phyloP scores from a whole-genome alignment of 1,140 invertebrate species.

The Rhynchophorus ferrugineus region DNA sequence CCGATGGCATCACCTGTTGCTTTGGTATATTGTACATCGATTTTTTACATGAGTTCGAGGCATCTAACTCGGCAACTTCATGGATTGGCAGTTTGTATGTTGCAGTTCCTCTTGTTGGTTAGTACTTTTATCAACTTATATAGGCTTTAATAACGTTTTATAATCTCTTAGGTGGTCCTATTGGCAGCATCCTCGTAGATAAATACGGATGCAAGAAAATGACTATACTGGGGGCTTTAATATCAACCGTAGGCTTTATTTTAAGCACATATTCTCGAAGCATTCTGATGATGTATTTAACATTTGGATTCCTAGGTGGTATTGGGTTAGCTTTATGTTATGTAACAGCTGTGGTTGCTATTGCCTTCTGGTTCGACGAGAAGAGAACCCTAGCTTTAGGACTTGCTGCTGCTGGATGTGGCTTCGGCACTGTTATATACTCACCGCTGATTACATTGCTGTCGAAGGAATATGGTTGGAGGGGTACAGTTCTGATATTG shows the following conservation, averaged over 20 bases:
- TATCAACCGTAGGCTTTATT: constrained; percentile 72
- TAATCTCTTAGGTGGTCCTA: constrained; percentile 57
- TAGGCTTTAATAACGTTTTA: too few species aligned
- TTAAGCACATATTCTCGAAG: constrained; percentile 63
- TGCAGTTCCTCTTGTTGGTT: constrained; percentile 63
- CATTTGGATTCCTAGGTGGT: constrained; percentile 80
- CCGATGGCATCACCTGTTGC: constrained; percentile 88
- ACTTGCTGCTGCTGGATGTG: constrained; percentile 82
- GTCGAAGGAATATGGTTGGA: constrained; percentile 76
- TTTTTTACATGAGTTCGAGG: constrained; percentile 76
- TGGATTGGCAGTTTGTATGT: constrained; percentile 85
- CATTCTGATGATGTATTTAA: constrained; percentile 71
- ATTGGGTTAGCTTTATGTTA: constrained; percentile 79
- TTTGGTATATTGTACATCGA: constrained; percentile 85
- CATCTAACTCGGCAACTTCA: constrained; percentile 73
- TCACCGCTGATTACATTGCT: constrained; percentile 70
- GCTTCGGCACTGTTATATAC: constrained; percentile 77
- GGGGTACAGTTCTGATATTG: constrained; percentile 74
- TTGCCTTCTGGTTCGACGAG: constrained; percentile 95
- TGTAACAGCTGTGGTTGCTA: constrained; percentile 84
- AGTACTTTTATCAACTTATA: neutral
- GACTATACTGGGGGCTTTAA: constrained; percentile 69
- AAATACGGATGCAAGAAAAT: constrained; percentile 78
- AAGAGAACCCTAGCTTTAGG: constrained; percentile 86
- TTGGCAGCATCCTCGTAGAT: constrained; percentile 80